These are phyloP conservation scores for human (Homo sapiens) DNA, from an alignment of 2,113 vertebrate genomes.

Conservation along the genomic window GRCh38 chr3:164273001-164273500, in stretches of 20 bases:
- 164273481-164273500: not conserved
- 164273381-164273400: not conserved
- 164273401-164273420: not conserved
- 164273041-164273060: not conserved
- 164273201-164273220: not conserved
- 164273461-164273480: not conserved
- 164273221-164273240: not conserved
- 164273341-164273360: not conserved
- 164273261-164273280: not conserved
- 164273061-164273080: not conserved
- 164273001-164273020: not conserved
- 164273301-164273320: not conserved
- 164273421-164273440: not conserved
- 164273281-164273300: not conserved
- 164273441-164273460: not conserved
- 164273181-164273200: not conserved
- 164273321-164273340: not conserved
- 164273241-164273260: not conserved
- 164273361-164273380: not conserved
- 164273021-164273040: not conserved
- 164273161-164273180: not conserved
- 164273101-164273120: not conserved
- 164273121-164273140: not conserved
- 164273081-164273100: not conserved
- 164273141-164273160: not conserved